Base-by-base conservation (phyloP, 37 sponge, comb jelly and placozoan genomes). In the Eunapius fragilis region DNA sequence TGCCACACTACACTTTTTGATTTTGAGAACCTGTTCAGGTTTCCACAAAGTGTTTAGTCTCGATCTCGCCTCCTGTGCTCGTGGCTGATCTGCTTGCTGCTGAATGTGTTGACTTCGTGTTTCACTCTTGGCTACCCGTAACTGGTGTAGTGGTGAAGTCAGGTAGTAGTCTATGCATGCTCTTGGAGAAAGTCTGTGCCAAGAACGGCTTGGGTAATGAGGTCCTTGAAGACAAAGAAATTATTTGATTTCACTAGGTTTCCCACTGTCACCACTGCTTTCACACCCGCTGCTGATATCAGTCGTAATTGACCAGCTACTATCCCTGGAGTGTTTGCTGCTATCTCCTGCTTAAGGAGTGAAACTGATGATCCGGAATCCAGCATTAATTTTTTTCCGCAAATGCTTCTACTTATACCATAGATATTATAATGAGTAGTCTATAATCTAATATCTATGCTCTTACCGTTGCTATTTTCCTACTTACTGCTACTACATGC, bases 301-400 rank as follows among this genome's bases (percentile, higher is more conserved):
- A 47, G 45, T 12, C 78, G 37, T 23, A 78, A 23, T 41, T 41
- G 41, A 41, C 41, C 41, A 41, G 41, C 41, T 41, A 41, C 6
- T 41, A 41, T 41, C 41, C 41, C 41, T 41, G 41, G 41, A 41
- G 41, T 41, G 41, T 41, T 41, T 41, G 41, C 41, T 41, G 41
- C 41, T 41, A 81, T 24, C 6, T 68, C 13, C 28, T 79, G 87
- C 58, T 71, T 71, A 24, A 87, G 50, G 25, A 87, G 69, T 72
- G 87, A 87, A 11, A 87, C 75, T 28, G 81, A 87, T 25, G 87
- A 87, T 28, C 87, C 81, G 22, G 87, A 80, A 31, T 87, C 87
- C 38, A 87, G 75, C 87, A 87, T 87, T 19, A 87, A 50, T 24
- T 86, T 75, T 24, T 50, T 68, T 25, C 75, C 81, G 31, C 80